Evolutionary conservation across 2,797 vertebrate species (phyloP), one percentile per base, ranked within the genome.

Genomic region (Paratrypauchen microcephalus): DNA sequence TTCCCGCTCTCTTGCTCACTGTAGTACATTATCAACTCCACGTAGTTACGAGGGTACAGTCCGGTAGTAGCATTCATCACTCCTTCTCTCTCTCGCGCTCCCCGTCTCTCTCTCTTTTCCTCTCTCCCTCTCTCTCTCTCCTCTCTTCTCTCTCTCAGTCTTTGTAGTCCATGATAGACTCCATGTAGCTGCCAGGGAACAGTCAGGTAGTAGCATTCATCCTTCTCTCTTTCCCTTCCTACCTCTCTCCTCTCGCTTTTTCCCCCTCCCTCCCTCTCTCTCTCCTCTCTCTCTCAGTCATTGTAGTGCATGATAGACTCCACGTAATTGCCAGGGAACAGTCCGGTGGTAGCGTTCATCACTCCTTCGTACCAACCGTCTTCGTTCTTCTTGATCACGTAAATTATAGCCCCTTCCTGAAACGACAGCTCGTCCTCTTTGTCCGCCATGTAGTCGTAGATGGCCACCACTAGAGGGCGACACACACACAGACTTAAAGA

Each of bases 291-390:
- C 80, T 30, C 8, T 87, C 78, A 94, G 94, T 97, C 96, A 0
- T 94, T 92, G 76, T 98, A 97, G 90, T 97, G 97, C 97, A 97
- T 97, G 93, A 99, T 97, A 2, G 96, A 95, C 80, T 98, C 97
- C 2, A 99, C 96, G 0, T 98, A 99, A 90, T 99, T 99, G 54
- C 97, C 97, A 0, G 97, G 97, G 81, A 98, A 98, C 45, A 99
- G 96, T 87, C 97, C 97, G 0, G 97, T 98, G 88, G 95, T 95
- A 64, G 93, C 91, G 19, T 94, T 95, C 95, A 97, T 97, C 68
- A 97, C 95, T 0, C 97, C 97, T 72, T 99, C 96, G 66, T 93
- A 99, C 97, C 97, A 98, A 24, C 97, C 97, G 1, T 99, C 97
- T 28, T 97, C 97, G 18, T 98, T 98, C 89, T 97, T 98, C 94